Evolutionary conservation across 2,888 invertebrate genomes (phyloP), one percentile per base, ranked within the genome.

Genomic region (Eledone cirrhosa): DNA sequence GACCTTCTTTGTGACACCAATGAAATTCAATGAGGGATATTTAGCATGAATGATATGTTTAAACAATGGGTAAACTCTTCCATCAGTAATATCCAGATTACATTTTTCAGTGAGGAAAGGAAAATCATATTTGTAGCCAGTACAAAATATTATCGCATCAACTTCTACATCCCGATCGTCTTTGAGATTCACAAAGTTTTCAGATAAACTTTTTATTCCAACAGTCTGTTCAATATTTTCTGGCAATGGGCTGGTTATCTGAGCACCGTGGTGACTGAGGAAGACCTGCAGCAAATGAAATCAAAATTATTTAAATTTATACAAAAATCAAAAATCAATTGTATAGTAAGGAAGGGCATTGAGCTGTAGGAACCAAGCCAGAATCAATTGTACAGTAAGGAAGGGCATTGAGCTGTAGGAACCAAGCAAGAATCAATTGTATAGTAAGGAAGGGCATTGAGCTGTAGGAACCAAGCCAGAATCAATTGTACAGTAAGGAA

Each of bases 181-280:
- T 27, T 91, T 88, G 83, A 95, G 86, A n/a, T 85, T 76, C 8
- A 84, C 86, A 33, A 82, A 80, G 24, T 82, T 79, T 11, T 79
- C 67, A 7, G 81, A 83, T 5, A 85, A 72, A 48, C 11, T 33
- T 22, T 86, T 82, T n/a, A 91, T 87, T 8, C 87, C 88, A 16
- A 87, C 81, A 77, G 85, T 85, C 77, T 88, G 88, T 27, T 84
- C 82, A 14, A 89, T 82, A 79, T 89, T 89, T 11, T 80, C 59
- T 22, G 88, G 88, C 22, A 89, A 80, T 7, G 59, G 41, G 0
- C 87, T 83, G 22, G 80, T 77, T 13, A 88, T 67, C 8, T 53
- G 78, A 0, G 81, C 69, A 48, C 85, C 86, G 77, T 88, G 88
- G 83, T 90, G 89, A 78, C 88, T 86, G 27, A 90, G 80, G 78